A percentile compares a stretch with the other conserved stretches of the same genome.
phyloP scores from a whole-genome alignment of 2,888 invertebrate genomes.

The Omphaloscelis lunosa region DNA sequence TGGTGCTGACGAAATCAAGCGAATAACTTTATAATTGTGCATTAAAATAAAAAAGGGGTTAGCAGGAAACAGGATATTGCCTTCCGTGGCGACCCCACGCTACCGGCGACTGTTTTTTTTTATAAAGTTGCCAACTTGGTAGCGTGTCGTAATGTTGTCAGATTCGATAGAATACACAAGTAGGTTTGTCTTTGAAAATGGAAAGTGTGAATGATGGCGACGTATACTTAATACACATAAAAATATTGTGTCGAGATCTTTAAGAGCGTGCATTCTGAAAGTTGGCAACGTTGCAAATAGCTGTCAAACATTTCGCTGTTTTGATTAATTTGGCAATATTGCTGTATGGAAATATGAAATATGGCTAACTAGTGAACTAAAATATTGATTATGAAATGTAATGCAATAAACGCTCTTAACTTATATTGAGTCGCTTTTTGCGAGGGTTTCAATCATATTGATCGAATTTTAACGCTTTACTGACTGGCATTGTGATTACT shows the following conservation, averaged over 20 bases:
- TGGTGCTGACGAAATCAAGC: constrained; percentile 83
- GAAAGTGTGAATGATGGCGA: constrained; percentile 34
- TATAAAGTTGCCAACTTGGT: constrained; percentile 70
- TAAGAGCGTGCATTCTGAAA: too few species aligned
- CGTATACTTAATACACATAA: not conserved
- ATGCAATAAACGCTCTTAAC: too few species aligned
- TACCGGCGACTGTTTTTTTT: constrained; percentile 71
- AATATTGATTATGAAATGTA: too few species aligned
- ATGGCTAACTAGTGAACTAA: too few species aligned
- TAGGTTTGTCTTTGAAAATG: constrained; percentile 42
- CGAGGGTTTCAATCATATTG: too few species aligned
- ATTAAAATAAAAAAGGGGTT: constrained; percentile 87
- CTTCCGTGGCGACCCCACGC: constrained; percentile 86
- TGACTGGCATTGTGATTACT: too few species aligned
- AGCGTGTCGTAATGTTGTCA: constrained; percentile 55
- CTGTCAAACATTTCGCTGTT: too few species aligned
- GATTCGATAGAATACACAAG: constrained; percentile 60
- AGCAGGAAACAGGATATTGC: constrained; percentile 87
- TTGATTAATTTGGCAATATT: too few species aligned
- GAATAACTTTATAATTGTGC: constrained; percentile 87
- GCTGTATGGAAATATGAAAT: too few species aligned
- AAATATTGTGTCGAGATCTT: not conserved
- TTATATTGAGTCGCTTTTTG: not conserved
- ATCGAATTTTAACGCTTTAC: too few species aligned
- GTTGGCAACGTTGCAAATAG: too few species aligned